Evolutionary conservation across 2,888 invertebrate species (phyloP), one percentile per base, ranked within the genome.

Genomic region (Nemurella pictetii): DNA sequence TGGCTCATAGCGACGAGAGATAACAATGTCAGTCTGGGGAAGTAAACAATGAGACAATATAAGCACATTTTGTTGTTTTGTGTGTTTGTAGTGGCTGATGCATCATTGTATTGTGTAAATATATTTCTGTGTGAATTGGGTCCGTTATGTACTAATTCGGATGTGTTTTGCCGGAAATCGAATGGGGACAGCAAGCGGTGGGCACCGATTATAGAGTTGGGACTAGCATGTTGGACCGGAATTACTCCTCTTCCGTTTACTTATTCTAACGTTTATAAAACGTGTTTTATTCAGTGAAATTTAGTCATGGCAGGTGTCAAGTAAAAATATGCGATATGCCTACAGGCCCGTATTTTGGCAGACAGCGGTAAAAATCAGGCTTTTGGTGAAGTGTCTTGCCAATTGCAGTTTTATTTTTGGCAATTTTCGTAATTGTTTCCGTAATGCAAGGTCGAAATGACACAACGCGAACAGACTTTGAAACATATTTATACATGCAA

Each of bases 41-140:
- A 81, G 32, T 25, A 81, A 81, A 81, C 36, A 81, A 36, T 75
- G 27, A 75, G 28, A 28, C 75, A 75, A 75, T 75, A 12, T 55
- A 20, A 55, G 55, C 55, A 20, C 55, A 55, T 20, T 55, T 55
- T 55, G 55, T 55, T 55, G 55, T 55, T 20, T 55, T 55, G 55
- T 55, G 55, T 55, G 55, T 20, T 20, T 12, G 55, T n/a, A n/a
- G n/a, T 55, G 55, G 15, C 15, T 55, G 12, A 20, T 2, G 55
- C 55, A 55, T 55, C 55, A 55, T 55, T 55, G 55, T 55, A 55
- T 55, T 55, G 55, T 55, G 9, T 55, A 55, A 2, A 2, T 55
- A 2, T 55, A 55, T 55, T 55, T 55, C 20, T 7, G 55, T 12
- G 9, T 55, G 9, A 55, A 55, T 20, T 15, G 32, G 55, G 3